A percentile compares a stretch with the other conserved stretches of the same genome.
phyloP scores from a whole-genome alignment of 1,140 invertebrate genomes.

The Drosophila navojoa region DNA sequence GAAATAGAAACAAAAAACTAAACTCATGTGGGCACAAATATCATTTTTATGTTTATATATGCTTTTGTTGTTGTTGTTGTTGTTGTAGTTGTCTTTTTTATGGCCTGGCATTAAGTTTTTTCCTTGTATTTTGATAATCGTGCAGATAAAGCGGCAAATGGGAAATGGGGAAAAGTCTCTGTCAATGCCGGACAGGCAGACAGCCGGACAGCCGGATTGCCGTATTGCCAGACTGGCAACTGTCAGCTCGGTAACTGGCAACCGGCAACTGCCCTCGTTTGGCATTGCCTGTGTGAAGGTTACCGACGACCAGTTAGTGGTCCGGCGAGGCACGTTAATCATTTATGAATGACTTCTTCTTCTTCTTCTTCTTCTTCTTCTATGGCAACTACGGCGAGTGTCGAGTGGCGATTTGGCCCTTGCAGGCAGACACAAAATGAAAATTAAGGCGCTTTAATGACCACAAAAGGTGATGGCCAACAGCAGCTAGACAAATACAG shows the following conservation, averaged over 20 bases:
- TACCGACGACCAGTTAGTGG: slow-evolving; percentile 47
- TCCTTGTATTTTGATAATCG: slow-evolving; percentile 55
- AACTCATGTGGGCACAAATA: slow-evolving; percentile 68
- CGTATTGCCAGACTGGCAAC: neutral
- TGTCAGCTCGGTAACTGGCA: slow-evolving; percentile 12
- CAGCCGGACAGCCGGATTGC: neutral
- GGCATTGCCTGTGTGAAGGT: slow-evolving; percentile 56
- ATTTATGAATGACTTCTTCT: slow-evolving; percentile 70
- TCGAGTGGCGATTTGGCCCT: slow-evolving; percentile 35
- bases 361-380: slow-evolving; percentile 34
- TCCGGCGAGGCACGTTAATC: slow-evolving; percentile 56
- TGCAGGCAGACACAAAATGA: slow-evolving; percentile 30
- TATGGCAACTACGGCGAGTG: slow-evolving; percentile 15
- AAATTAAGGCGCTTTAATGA: slow-evolving; percentile 70
- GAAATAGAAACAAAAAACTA: slow-evolving; percentile 21
- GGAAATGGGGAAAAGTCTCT: slow-evolving; percentile 53
- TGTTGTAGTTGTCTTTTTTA: slow-evolving; percentile 52
- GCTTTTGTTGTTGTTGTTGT: slow-evolving; percentile 44
- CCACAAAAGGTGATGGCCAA: slow-evolving; percentile 52
- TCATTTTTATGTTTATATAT: slow-evolving; percentile 46
- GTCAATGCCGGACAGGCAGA: neutral
- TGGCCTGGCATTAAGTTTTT: slow-evolving; percentile 49
- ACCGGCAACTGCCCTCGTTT: slow-evolving; percentile 32
- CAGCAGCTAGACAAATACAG: slow-evolving; percentile 38
- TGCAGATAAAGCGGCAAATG: slow-evolving; percentile 38